Evolutionary conservation across 2,113 vertebrate genomes (phyloP), one percentile per base, ranked within the genome.

Genomic region (Petrocephalus zakoni): DNA sequence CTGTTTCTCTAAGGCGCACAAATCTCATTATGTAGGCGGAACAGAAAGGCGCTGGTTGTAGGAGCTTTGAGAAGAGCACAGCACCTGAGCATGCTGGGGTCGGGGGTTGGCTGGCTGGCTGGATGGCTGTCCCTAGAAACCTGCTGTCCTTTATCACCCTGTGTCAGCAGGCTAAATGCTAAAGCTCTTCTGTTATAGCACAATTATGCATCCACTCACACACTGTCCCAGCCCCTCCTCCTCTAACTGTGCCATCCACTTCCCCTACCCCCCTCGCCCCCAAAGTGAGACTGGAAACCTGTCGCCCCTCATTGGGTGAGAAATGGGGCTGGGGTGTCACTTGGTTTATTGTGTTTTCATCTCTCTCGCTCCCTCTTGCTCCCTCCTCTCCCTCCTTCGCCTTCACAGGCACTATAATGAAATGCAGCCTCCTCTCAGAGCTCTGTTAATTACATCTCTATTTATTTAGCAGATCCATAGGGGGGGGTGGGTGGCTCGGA

Each of bases 391-490:
- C 42, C 72, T 87, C 53, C 52, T 8, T 82, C 87, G 86, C 64
- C 58, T 72, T 49, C 52, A 47, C 82, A 88, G 89, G 86, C 72
- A 87, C 90, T 94, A 88, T 95, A 93, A 95, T 95, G 94, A 96
- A 95, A 96, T 85, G 92, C 92, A 92, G 92, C 90, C 94, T 92
- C 93, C 92, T 92, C 94, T 92, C 94, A 93, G 93, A 84, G 87
- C 93, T 90, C 93, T 96, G 94, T 95, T 96, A 96, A 96, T 96
- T 95, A 96, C 94, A 95, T 96, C 95, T 95, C 94, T 96, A 94
- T 97, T 96, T 96, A 96, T 95, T 96, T 94, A 95, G 94, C 91
- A 92, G 94, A 93, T 96, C 94, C 93, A 90, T 92, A 92, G 94
- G 94, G 90, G 91, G 93, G 94, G 93, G 42, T 42, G 42, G 95